Evolutionary conservation across 1,140 invertebrate species (phyloP).

Genomic region (Drosophila trapezifrons): DNA sequence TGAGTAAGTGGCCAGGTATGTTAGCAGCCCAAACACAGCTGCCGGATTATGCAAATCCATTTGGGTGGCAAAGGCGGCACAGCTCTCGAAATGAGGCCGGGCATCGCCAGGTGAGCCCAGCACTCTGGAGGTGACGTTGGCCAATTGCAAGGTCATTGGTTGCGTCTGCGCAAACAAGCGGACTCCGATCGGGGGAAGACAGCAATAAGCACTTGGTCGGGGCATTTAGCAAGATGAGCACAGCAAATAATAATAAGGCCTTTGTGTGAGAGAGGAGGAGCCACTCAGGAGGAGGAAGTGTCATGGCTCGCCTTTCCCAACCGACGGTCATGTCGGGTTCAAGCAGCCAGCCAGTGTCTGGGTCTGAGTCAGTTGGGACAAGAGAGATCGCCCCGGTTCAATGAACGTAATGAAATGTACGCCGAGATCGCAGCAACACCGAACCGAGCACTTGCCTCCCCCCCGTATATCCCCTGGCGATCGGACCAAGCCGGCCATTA

Average conservation of each 20-base stretch:
- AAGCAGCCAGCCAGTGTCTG: slow-evolving; percentile 34
- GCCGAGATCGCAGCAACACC: slow-evolving; percentile 11
- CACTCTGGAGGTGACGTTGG: slow-evolving; percentile 49
- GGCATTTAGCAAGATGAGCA: slow-evolving; percentile 39
- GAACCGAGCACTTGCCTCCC: too few species aligned
- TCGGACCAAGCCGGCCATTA: slow-evolving; percentile 56
- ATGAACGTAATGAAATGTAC: slow-evolving; percentile 74
- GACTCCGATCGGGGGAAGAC: slow-evolving; percentile 7
- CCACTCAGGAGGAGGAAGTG: slow-evolving; percentile 36
- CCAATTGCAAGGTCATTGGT: slow-evolving; percentile 71
- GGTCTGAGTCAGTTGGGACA: slow-evolving; percentile 41
- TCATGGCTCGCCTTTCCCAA: slow-evolving; percentile 31
- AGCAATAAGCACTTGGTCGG: slow-evolving; percentile 42
- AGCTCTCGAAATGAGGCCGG: slow-evolving; percentile 55
- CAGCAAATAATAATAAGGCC: slow-evolving; percentile 47
- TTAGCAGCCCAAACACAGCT: slow-evolving; percentile 62
- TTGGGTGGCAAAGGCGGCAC: too few species aligned
- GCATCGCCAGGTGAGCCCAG: not conserved
- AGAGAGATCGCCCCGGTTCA: slow-evolving; percentile 65
- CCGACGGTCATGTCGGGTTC: slow-evolving; percentile 46
- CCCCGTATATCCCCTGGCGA: not conserved
- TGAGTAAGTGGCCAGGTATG: slow-evolving; percentile 58
- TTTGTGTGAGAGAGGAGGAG: slow-evolving; percentile 34
- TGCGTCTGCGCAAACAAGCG: slow-evolving; percentile 69
- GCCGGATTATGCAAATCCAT: slow-evolving; percentile 67